These are phyloP conservation scores for Xenopus borealis DNA, from an alignment of 2,113 vertebrate species.

Conservation along the genomic window DNA sequence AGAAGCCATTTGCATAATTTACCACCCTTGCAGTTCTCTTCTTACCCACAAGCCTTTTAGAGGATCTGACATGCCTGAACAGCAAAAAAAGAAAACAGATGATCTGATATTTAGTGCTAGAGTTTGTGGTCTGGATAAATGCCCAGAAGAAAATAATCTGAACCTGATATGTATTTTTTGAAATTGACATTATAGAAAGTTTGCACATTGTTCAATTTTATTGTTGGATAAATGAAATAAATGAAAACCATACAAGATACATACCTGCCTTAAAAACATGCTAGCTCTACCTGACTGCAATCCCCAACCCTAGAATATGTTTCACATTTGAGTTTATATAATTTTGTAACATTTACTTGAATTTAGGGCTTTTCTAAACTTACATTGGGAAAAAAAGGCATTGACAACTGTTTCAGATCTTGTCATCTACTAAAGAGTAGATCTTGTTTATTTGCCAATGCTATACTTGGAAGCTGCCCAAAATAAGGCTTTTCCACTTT, in stretches of 20 bases:
- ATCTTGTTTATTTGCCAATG: too few relatives aligned
- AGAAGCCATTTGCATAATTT: slow-evolving; percentile 20
- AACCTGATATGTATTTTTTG: slow-evolving; percentile 48
- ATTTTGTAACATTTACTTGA: too few relatives aligned
- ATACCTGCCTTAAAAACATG: too few relatives aligned
- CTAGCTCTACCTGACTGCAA: too few relatives aligned
- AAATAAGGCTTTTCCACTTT: too few relatives aligned
- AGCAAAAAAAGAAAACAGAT: slow-evolving; percentile 28
- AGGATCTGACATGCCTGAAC: slow-evolving; percentile 48
- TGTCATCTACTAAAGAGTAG: too few relatives aligned
- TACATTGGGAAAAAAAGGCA: too few relatives aligned
- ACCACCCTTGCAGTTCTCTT: background rate
- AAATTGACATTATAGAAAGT: slow-evolving; percentile 51
- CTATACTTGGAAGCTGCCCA: too few relatives aligned
- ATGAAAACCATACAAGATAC: too few relatives aligned
- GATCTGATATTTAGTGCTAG: slow-evolving; percentile 48
- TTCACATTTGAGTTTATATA: too few relatives aligned
- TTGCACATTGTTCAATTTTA: slow-evolving; percentile 9
- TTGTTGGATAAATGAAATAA: slow-evolving; percentile 12
- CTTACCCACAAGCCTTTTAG: background rate
- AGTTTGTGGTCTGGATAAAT: slow-evolving; percentile 58
- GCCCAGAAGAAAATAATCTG: slow-evolving; percentile 53
- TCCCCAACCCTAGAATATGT: background rate
- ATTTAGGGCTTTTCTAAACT: too few relatives aligned
- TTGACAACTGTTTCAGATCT: too few relatives aligned